Evolutionary conservation across 2,797 vertebrate species (phyloP), one percentile per base, ranked within the genome.

Genomic region (Florisuga fusca): DNA sequence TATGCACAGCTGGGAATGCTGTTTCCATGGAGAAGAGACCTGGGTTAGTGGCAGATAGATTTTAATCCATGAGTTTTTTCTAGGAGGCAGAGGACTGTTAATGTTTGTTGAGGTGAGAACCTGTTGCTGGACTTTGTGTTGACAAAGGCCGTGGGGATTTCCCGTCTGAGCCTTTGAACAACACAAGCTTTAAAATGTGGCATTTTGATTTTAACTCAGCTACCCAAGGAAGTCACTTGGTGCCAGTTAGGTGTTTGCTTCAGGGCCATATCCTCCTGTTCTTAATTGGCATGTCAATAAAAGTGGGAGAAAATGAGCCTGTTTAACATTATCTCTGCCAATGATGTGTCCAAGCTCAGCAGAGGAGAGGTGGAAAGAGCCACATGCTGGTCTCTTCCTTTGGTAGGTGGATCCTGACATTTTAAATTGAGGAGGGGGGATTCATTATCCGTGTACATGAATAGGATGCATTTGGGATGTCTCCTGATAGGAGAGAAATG

Each of bases 21-120:
- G 76, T 76, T 83, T 46, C 26, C 83, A 58, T 90, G 77, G 74
- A 57, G 51, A 87, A n/a, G 9, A 36, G 55, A 23, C 76, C 73
- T 43, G 17, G 3, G 92, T 55, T 55, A n/a, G 51, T 33, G 69
- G 11, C 54, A 66, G 58, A 22, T 75, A 43, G 2, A 6, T 58
- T 74, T 48, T 20, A 72, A 89, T 79, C 57, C 34, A 20, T 36
- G 36, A 1, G n/a, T 14, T 8, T 66, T 74, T 48, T 31, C 19
- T 46, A 7, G 17, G 10, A 10, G n/a, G 51, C 50, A 86, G 38
- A 53, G 54, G 61, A 4, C 43, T 68, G 80, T 71, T 61, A 7
- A 62, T 58, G 55, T 11, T 75, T 3, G 0, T 50, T 22, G 66
- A 86, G 72, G 41, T 5, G 19, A 43, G 25, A 41, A 15, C 64